These are phyloP conservation scores for Pachyseris speciosa DNA, from an alignment of 64 coral and sea anemone genomes.

Conservation along the genomic window DNA sequence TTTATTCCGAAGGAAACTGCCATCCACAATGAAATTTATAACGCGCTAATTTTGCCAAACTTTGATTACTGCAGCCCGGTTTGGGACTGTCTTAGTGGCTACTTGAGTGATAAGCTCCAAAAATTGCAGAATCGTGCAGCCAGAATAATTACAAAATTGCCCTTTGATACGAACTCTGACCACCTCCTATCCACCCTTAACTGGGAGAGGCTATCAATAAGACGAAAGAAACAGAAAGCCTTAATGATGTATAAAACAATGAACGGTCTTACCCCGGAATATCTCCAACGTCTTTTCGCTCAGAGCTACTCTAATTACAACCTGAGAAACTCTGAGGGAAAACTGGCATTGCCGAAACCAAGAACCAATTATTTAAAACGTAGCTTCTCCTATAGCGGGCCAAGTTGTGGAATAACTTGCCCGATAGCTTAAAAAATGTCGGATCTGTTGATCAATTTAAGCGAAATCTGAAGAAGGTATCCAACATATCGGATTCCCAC, in stretches of 20 bases:
- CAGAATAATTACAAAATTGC: constrained; percentile 28
- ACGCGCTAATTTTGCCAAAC: constrained; percentile 13
- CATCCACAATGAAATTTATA: no score
- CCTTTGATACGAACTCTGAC: not conserved
- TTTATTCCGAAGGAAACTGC: no score
- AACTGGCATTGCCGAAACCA: not conserved
- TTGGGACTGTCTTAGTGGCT: constrained; percentile 17
- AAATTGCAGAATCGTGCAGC: constrained; percentile 62
- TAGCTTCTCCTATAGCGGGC: constrained; percentile 17
- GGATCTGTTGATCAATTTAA: no score
- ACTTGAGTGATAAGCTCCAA: constrained; percentile 48
- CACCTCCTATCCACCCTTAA: not conserved
- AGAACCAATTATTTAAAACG: constrained; percentile 19
- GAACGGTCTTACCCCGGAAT: not conserved
- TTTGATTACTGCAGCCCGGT: constrained; percentile 51
- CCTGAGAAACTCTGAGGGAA: constrained; percentile 22
- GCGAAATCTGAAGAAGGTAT: no score
- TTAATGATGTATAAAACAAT: constrained; percentile 25
- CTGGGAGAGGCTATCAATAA: constrained; percentile 11
- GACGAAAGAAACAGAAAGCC: constrained; percentile 11
- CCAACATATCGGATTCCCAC: no score
- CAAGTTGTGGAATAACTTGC: no score
- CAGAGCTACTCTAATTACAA: not conserved
- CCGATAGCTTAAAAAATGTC: no score
- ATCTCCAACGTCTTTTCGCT: constrained; percentile 20